Evolutionary conservation across 2,113 vertebrate species (phyloP), one percentile per base, ranked within the genome.

Genomic region (Cercocebus atys): DNA sequence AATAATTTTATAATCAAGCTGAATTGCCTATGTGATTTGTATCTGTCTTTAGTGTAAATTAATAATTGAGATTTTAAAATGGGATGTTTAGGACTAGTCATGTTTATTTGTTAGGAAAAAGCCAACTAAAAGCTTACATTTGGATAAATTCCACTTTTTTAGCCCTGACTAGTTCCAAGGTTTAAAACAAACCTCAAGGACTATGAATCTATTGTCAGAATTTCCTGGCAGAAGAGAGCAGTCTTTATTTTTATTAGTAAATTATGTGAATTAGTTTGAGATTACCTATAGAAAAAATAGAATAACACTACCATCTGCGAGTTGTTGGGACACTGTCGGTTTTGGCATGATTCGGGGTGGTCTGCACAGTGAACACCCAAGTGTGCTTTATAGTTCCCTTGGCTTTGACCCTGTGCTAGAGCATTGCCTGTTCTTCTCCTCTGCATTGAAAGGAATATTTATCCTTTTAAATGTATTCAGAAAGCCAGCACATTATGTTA

Each of bases 381-480:
- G 99, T 93, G 98, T 98, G 96, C 98, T 99, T 94, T 92, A 90
- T 99, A 98, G 98, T 98, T 98, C 98, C 87, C 98, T 99, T 99
- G 99, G 99, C 94, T 96, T 98, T 83, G 92, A 89, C 66, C 95
- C 98, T 99, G 99, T 99, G 99, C 99, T 98, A 99, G 81, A 99
- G 83, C 79, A 98, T 98, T 75, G 52, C 50, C 98, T 99, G 99
- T 98, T 27, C 98, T 99, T 99, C 98, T 98, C 99, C 99, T 99
- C 99, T 99, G 98, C 99, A 96, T 99, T 98, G 94, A 95, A 99
- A 98, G 98, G 98, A 95, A 6, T 93, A 4, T n/a, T 45, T 95
- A 93, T 99, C 98, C 99, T 99, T 99, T 98, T 97, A 96, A 6
- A 98, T 98, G 99, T 99, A 99, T 99, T 99, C 99, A 99, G 95